Base-by-base conservation (phyloP, 2,797 vertebrate species). In the Scolopax rusticola region DNA sequence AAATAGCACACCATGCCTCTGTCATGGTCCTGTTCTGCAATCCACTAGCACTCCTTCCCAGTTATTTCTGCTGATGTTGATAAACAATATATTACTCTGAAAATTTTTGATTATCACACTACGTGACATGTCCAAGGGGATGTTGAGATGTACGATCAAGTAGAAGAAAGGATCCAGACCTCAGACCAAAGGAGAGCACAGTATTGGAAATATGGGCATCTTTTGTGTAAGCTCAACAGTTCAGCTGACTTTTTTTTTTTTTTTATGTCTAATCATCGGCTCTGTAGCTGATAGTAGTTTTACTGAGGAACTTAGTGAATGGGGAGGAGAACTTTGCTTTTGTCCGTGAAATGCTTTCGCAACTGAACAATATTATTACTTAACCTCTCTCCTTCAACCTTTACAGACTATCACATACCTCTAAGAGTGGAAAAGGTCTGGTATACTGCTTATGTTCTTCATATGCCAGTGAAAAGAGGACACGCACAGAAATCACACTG, bases 11-110 rank as follows among this genome's bases (percentile, higher is more conserved):
- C 12, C 6, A 3, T 28, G 15, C 33, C 41, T 36, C 65, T 57
- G 7, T 2, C 9, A 56, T 5, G 8, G 27, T 38, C 30, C 27
- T 1, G 1, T 60, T 59, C n/a, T 15, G 2, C 24, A 45, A 28
- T 7, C 32, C 36, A 9, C 32, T 19, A 40, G 18, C 18, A 28
- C 11, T 43, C 60, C 33, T 40, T 69, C 19, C 30, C 59, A 47
- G 2, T 7, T 54, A 30, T 43, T 63, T 40, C 51, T 40, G 24
- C 51, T 36, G 32, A 23, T 41, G 21, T 6, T 30, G 5, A 43
- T n/a, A 47, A 75, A 33, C 24, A 36, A 14, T 7, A 10, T n/a
- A 30, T 36, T 82, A 41, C 59, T 90, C 36, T 59, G 13, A 18
- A 65, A 75, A 8, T 5, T 13, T 33, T 28, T 43, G 47, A 24